phyloP scores from a whole-genome alignment of 2,888 invertebrate genomes.

The Athrips mouffetella region DNA sequence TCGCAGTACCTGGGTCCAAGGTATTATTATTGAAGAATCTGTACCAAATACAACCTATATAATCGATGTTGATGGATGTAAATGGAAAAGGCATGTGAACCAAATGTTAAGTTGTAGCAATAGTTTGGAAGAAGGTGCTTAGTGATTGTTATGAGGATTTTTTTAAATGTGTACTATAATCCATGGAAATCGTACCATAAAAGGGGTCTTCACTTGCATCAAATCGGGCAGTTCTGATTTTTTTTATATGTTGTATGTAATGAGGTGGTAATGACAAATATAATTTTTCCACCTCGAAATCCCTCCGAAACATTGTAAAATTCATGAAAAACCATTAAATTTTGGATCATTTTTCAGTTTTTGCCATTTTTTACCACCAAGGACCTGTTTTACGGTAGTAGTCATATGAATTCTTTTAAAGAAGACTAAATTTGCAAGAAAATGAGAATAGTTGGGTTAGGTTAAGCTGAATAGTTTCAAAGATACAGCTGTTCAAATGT shows the following conservation, averaged over 20 bases:
- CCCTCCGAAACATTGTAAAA: not conserved
- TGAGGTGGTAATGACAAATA: constrained; percentile 12
- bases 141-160: not conserved
- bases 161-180: not conserved
- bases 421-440: no score
- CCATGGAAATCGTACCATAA: not conserved
- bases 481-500: no score
- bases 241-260: constrained; percentile 11
- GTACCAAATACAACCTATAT: constrained; percentile 14
- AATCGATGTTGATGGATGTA: constrained; percentile 11
- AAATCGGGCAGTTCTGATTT: not conserved
- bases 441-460: no score
- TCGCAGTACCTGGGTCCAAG: constrained; percentile 15
- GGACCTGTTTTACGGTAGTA: constrained; percentile 4
- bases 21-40: constrained; percentile 11
- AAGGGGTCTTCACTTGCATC: not conserved
- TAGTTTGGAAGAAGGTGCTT: constrained; percentile 3
- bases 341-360: not conserved
- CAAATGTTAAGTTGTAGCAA: constrained; percentile 14
- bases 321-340: no score
- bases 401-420: not conserved
- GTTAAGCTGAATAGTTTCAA: no score
- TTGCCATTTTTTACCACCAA: constrained; percentile 5
- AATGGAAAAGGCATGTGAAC: constrained; percentile 17
- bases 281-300: constrained; percentile 11